Evolutionary conservation across 2,888 invertebrate species (phyloP), one percentile per base, ranked within the genome.

Genomic region (Eubasilissa splendida): DNA sequence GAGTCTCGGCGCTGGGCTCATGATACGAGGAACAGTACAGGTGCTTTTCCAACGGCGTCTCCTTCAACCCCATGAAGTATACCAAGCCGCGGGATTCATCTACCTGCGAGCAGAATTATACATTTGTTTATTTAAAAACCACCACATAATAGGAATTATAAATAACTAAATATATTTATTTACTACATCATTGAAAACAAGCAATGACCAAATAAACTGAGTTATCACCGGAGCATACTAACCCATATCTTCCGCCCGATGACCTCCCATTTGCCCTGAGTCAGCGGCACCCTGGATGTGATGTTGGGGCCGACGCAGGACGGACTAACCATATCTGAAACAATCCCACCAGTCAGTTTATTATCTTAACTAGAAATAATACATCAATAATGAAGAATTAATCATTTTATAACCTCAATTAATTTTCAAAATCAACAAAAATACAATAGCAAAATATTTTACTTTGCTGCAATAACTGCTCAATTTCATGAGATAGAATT

Each of bases 181-280:
- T n/a, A 58, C 3, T 7, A 42, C 7, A 2, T 42, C 42, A 42
- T 42, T 7, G 42, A 5, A 42, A 42, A 42, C 4, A 42, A 4
- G 4, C 7, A 42, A 42, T 42, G 7, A 7, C 4, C 42, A 42
- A 42, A 42, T 42, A 42, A 42, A 42, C 42, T 42, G 42, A 42
- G 42, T 7, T 42, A 42, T 42, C 4, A 7, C 7, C 4, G 42
- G 31, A 4, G 5, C 4, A 14, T 7, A 85, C 87, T 87, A 83
- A 91, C 95, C 96, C 97, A 98, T 77, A 98, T 91, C 88, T 94
- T 94, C 82, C 94, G 92, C 52, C 95, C 94, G 85, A 96, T 91
- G 22, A 98, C 96, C 88, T 97, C 97, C 98, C 98, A 98, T n/a
- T 97, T 96, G 0, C 98, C 98, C 12, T 93, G 92, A 0, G 98